Evolutionary conservation across 1,140 invertebrate species (phyloP), one percentile per base, ranked within the genome.

Genomic region (Grapholita molesta): DNA sequence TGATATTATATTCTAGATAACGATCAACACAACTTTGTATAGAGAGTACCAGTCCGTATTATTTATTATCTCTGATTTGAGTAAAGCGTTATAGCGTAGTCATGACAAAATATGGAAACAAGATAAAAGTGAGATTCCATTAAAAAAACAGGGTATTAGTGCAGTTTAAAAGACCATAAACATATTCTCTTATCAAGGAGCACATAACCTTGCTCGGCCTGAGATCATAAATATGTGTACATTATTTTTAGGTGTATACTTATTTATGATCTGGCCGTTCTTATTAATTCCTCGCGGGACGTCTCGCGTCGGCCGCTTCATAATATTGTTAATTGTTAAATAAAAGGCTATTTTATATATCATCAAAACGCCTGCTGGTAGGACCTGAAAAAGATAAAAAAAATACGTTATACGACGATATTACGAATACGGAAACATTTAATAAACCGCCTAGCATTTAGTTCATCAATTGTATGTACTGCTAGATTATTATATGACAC

Each of bases 181-280:
- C 67, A 65, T 35, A 64, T 25, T 69, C 77, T 79, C 77, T 12
- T 15, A 25, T 67, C 68, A 73, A 76, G 73, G 70, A 64, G 52
- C 53, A 66, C 18, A 48, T 48, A 48, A 48, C 42, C 42, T 48
- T 48, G 42, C 15, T 48, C 67, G 66, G 66, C 65, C 33, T 38
- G n/a, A 66, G 66, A 23, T 42, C 32, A 57, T 38, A 30, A 64
- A 30, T 21, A 32, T 23, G 55, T 33, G 7, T 52, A n/a, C 24
- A 57, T 11, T 6, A 9, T 30, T 30, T 30, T 48, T 18, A 18
- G n/a, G n/a, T 21, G 42, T 48, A 7, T 5, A 42, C 42, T 15
- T 48, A 48, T 48, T 48, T 48, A 21, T 21, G 42, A 48, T 8
- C 15, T 48, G 33, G 5, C 42, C 42, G 42, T 18, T 48, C 35